Conservation (phyloP, 2,888 invertebrate species). For the Brachylomia viminalis region DNA sequence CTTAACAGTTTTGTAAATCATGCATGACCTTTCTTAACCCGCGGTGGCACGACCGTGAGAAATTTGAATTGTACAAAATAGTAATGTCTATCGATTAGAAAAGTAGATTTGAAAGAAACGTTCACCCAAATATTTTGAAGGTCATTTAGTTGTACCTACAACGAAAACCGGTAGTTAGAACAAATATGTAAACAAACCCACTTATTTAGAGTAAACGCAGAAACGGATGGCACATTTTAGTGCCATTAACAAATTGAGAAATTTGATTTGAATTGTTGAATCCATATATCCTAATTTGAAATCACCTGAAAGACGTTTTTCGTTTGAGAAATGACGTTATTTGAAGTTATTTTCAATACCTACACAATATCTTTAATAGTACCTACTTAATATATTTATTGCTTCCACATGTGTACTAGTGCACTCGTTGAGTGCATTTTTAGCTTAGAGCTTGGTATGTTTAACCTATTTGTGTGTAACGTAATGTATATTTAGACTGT, state of each 20-base stretch:
- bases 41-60: too few relatives aligned
- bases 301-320: not conserved
- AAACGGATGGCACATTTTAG: not conserved
- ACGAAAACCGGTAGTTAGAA: too few relatives aligned
- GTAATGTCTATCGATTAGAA: constrained; percentile 1
- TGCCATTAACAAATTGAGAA: not conserved
- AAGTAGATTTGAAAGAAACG: not conserved
- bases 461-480: too few relatives aligned
- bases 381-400: too few relatives aligned
- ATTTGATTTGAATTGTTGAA: not conserved
- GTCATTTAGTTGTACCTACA: too few relatives aligned
- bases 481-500: too few relatives aligned
- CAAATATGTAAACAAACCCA: not conserved
- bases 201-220: not conserved
- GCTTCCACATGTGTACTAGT: too few relatives aligned
- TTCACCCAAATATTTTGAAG: not conserved
- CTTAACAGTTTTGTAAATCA: not conserved
- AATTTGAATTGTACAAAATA: too few relatives aligned
- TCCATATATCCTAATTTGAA: not conserved
- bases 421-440: too few relatives aligned
- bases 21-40: not conserved
- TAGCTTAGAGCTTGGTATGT: too few relatives aligned
- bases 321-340: not conserved
- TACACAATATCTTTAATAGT: too few relatives aligned
- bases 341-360: too few relatives aligned